phyloP scores from a whole-genome alignment of 2,113 vertebrate species.

The Miniopterus natalensis region DNA sequence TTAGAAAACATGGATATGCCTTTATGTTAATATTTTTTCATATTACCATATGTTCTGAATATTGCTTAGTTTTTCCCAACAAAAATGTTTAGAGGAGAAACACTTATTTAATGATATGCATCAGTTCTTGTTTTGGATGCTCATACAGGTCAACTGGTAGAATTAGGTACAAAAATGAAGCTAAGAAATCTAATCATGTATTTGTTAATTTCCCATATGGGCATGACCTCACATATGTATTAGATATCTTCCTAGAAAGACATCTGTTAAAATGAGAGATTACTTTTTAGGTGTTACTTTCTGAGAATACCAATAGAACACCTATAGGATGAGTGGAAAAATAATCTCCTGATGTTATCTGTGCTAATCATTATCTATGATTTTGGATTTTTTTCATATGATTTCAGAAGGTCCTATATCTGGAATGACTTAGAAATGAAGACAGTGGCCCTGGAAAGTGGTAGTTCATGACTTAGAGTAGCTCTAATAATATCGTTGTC shows the following conservation, averaged over 20 bases:
- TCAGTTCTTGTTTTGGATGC: background rate
- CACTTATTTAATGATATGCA: background rate
- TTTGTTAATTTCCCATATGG: background rate
- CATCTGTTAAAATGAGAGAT: background rate
- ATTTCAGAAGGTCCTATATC: background rate
- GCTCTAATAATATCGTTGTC: slow-evolving; percentile 8
- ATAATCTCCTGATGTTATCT: background rate
- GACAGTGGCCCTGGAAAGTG: background rate
- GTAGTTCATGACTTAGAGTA: background rate
- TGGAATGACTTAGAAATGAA: background rate
- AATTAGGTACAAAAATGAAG: background rate
- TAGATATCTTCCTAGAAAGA: slow-evolving; percentile 34
- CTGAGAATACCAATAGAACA: background rate
- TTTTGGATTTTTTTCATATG: background rate
- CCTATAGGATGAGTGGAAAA: background rate
- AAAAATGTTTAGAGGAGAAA: background rate
- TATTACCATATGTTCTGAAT: background rate
- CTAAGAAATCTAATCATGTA: background rate
- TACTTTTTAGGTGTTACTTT: background rate
- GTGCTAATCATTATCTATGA: background rate
- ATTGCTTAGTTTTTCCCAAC: background rate
- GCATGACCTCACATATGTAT: background rate
- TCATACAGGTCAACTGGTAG: background rate
- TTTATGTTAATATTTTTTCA: background rate
- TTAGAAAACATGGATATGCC: slow-evolving; percentile 4